A percentile compares a stretch with the other conserved stretches of the same genome.
phyloP scores from a whole-genome alignment of 2,888 invertebrate genomes.

The Therioaphis trifolii region DNA sequence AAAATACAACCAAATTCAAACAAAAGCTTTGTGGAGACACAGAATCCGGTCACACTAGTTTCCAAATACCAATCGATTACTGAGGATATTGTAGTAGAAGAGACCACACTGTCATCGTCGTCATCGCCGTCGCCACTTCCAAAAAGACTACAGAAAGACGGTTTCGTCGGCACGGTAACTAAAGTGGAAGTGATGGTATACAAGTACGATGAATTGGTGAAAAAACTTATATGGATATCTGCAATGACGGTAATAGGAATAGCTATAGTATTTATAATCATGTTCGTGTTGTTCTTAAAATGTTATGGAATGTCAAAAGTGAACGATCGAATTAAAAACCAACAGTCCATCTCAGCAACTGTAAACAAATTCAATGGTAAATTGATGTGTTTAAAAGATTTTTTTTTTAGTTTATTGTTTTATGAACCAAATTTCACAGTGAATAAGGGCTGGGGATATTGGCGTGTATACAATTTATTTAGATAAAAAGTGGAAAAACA shows the following conservation, averaged over 20 bases:
- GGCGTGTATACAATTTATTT: too few species aligned
- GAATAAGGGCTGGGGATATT: too few species aligned
- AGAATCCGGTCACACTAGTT: not conserved
- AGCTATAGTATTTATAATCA: constrained; percentile 40
- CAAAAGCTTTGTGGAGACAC: too few species aligned
- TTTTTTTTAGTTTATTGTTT: too few species aligned
- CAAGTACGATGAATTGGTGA: constrained; percentile 46
- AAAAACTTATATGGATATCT: constrained; percentile 47
- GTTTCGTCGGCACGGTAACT: not conserved
- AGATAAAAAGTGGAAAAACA: too few species aligned
- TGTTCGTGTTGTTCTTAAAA: constrained; percentile 48
- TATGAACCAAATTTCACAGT: too few species aligned
- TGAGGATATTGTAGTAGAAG: too few species aligned
- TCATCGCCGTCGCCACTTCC: not conserved
- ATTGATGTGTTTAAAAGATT: too few species aligned
- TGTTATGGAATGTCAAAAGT: constrained; percentile 12
- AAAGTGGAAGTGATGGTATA: constrained; percentile 28
- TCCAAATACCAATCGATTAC: too few species aligned
- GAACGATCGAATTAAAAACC: too few species aligned
- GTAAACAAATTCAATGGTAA: not conserved
- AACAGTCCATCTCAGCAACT: not conserved
- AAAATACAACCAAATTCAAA: too few species aligned
- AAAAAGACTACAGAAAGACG: not conserved
- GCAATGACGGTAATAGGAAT: constrained; percentile 39
- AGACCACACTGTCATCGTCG: not conserved